Conservation (phyloP, 37 sponge, comb jelly and placozoan species). For the Haliclona indistincta region DNA sequence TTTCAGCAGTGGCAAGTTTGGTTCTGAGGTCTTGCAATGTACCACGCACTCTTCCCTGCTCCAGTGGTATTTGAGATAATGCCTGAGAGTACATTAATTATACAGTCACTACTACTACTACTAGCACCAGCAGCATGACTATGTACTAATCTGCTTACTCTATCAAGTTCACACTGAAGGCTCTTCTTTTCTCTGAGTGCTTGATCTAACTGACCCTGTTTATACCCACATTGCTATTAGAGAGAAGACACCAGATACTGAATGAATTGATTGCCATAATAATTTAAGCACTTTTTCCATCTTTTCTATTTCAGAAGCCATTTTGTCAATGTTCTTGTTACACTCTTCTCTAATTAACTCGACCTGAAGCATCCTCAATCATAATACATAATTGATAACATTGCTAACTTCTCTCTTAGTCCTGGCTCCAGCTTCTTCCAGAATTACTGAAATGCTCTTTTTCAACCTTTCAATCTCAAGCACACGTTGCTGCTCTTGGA, state of each 20-base stretch:
- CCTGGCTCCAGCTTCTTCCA: slow-evolving; percentile 82
- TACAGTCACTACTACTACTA: not conserved
- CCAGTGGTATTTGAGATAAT: slow-evolving; percentile 25
- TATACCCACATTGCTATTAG: slow-evolving; percentile 65
- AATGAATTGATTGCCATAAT: not conserved
- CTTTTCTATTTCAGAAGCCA: slow-evolving; percentile 77
- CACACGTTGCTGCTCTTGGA: slow-evolving; percentile 67
- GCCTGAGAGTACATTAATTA: slow-evolving; percentile 3
- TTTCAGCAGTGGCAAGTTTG: slow-evolving; percentile 57
- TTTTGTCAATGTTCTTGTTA: slow-evolving; percentile 73
- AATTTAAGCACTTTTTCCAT: slow-evolving; percentile 61
- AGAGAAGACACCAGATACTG: not conserved
- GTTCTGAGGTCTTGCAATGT: slow-evolving; percentile 51
- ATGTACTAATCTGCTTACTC: not conserved
- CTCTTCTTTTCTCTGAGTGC: slow-evolving; percentile 58
- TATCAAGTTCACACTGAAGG: slow-evolving; percentile 54
- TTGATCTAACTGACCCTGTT: slow-evolving; percentile 49
- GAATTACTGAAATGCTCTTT: slow-evolving; percentile 42
- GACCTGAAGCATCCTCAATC: slow-evolving; percentile 19
- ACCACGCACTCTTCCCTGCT: slow-evolving; percentile 16
- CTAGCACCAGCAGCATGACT: not conserved
- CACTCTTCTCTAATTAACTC: slow-evolving; percentile 61
- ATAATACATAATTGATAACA: not conserved
- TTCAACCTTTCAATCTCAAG: slow-evolving; percentile 68
- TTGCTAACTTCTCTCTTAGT: slow-evolving; percentile 71